These are phyloP conservation scores for Sarcophaga rosellei DNA, from an alignment of 2,888 invertebrate genomes.

Conservation along the genomic window DNA sequence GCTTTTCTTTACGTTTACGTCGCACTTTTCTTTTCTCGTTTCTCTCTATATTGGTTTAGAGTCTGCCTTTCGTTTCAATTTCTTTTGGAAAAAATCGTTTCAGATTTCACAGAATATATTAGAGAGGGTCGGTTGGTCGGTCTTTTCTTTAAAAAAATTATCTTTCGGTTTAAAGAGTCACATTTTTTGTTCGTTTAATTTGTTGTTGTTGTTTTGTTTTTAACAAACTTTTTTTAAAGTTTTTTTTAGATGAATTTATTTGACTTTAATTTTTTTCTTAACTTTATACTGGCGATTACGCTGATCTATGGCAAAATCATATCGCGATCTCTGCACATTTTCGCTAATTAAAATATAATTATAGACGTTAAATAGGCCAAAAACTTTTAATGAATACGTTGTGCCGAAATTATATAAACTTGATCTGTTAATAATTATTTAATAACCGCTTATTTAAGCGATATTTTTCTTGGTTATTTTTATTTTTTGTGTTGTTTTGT, in stretches of 20 bases:
- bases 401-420: slow-evolving; percentile 79
- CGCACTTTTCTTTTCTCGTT: too few relatives aligned
- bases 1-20: too few relatives aligned
- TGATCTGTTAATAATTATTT: slow-evolving; percentile 25
- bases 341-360: slow-evolving; percentile 80
- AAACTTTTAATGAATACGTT: slow-evolving; percentile 81
- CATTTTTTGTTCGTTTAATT: slow-evolving; percentile 45
- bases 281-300: slow-evolving; percentile 81
- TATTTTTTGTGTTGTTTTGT: neutral
- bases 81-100: too few relatives aligned
- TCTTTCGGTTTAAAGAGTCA: slow-evolving; percentile 35
- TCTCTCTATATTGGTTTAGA: too few relatives aligned
- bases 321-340: slow-evolving; percentile 83
- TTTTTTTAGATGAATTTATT: slow-evolving; percentile 68
- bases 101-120: too few relatives aligned
- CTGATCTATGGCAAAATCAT: slow-evolving; percentile 82
- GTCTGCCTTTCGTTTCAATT: too few relatives aligned
- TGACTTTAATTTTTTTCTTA: slow-evolving; percentile 81
- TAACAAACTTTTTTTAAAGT: neutral
- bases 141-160: neutral
- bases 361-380: slow-evolving; percentile 79
- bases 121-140: too few relatives aligned
- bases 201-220: slow-evolving; percentile 17
- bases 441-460: slow-evolving; percentile 49
- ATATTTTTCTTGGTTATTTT: neutral